These are phyloP conservation scores for Cryptoprocta ferox DNA, from an alignment of 2,797 vertebrate species.

Conservation along the genomic window DNA sequence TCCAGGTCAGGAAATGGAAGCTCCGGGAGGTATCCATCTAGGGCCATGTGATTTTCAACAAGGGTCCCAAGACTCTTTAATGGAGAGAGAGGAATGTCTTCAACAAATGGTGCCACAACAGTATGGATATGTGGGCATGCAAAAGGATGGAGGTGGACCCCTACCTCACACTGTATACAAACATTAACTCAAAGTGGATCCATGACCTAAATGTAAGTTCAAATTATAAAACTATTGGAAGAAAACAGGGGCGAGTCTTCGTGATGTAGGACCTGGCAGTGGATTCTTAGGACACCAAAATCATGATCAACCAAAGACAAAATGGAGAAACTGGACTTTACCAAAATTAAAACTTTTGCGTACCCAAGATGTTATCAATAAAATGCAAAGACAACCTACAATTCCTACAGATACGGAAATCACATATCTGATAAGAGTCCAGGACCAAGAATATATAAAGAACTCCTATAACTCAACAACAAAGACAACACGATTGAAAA, in stretches of 20 bases:
- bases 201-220: slow-evolving; percentile 1
- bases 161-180: background rate
- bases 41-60: background rate
- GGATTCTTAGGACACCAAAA: background rate
- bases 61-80: background rate
- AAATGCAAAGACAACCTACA: background rate
- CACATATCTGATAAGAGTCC: background rate
- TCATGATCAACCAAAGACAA: background rate
- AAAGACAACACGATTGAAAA: background rate
- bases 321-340: background rate
- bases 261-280: background rate
- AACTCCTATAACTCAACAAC: background rate
- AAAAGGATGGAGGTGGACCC: background rate
- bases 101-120: background rate
- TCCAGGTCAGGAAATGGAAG: background rate
- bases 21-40: background rate
- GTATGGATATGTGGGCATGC: background rate
- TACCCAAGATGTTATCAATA: background rate
- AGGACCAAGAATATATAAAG: background rate
- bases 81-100: background rate
- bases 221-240: background rate
- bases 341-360: background rate
- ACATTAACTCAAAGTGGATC: slow-evolving; percentile 2
- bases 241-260: background rate
- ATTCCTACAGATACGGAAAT: background rate